Base-by-base conservation (phyloP, 2,797 vertebrate species). In the Acipenser transmontanus region DNA sequence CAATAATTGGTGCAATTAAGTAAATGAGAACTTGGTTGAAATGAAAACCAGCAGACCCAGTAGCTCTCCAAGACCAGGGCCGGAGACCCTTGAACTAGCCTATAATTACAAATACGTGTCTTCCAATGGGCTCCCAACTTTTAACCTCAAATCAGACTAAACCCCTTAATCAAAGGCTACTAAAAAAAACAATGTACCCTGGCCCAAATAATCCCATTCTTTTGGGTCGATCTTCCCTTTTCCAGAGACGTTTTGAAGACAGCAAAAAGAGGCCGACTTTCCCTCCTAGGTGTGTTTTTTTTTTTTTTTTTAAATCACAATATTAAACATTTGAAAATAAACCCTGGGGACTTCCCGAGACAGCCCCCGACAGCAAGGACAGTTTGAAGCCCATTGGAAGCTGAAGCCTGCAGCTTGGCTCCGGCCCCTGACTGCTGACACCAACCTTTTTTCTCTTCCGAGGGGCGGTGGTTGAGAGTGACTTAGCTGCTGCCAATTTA, bases 361-460 rank as follows among this genome's bases (percentile, higher is more conserved):
- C 51, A 61, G 50, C 61, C 7, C 63, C 20, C 17, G 50, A 61
- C 48, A 63, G 20, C 63, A 7, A n/a, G 48, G 54, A 50, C 47
- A n/a, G 56, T 48, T 47, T 17, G 50, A 59, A 69, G 51, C 63
- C 34, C 7, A 17, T 34, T 4, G 65, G 52, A 34, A 4, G 34
- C 34, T 34, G 50, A 59, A 69, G 47, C 59, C 7, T 11, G n/a
- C 5, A 66, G 52, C 64, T 67, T 56, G 11, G 69, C 50, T 63
- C 67, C 57, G 11, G 69, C 50, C 66, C 61, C 50, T 52, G 49
- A 70, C 72, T 68, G 48, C 47, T 83, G 80, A 78, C 88, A 71
- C 66, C 62, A 20, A 71, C 88, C 87, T 89, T 84, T 80, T 72
- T 66, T 74, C 73, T 82, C 52, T 10, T 69, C 66, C 64, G 80